A percentile compares a stretch with the other conserved stretches of the same genome.
phyloP scores from a whole-genome alignment of 2,888 invertebrate genomes.

The Osmoderma eremita region DNA sequence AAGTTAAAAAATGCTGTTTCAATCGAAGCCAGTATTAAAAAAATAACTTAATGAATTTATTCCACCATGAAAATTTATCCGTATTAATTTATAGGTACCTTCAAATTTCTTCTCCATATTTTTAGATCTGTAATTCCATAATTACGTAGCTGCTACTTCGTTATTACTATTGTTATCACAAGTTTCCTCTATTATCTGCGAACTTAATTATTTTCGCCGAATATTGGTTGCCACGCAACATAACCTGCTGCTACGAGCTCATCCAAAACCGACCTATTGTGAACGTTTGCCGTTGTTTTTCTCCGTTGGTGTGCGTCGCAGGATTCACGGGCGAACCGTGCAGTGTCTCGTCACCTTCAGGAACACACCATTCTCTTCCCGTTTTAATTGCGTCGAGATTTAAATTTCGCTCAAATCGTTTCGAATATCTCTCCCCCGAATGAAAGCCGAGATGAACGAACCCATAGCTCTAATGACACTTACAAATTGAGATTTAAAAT shows the following conservation, averaged over 20 bases:
- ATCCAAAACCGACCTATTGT: slow-evolving; percentile 6
- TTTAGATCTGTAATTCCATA: no score
- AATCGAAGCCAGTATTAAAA: no score
- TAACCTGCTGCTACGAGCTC: not conserved
- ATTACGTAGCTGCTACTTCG: no score
- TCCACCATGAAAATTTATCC: no score
- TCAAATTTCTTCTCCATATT: no score
- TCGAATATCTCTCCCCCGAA: no score
- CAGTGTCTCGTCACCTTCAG: not conserved
- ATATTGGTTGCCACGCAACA: not conserved
- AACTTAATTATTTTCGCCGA: not conserved
- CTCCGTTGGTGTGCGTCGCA: not conserved
- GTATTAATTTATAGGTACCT: no score
- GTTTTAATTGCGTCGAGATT: not conserved
- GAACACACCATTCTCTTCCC: not conserved
- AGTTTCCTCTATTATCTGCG: not conserved
- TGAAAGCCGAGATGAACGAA: no score
- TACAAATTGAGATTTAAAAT: no score
- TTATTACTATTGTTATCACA: not conserved
- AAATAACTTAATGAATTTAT: no score
- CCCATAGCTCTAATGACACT: no score
- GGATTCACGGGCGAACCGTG: not conserved
- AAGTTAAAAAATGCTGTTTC: no score
- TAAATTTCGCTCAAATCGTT: not conserved
- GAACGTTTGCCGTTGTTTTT: not conserved